Conservation (phyloP, 1,140 invertebrate species). For the Drosophila littoralis region DNA sequence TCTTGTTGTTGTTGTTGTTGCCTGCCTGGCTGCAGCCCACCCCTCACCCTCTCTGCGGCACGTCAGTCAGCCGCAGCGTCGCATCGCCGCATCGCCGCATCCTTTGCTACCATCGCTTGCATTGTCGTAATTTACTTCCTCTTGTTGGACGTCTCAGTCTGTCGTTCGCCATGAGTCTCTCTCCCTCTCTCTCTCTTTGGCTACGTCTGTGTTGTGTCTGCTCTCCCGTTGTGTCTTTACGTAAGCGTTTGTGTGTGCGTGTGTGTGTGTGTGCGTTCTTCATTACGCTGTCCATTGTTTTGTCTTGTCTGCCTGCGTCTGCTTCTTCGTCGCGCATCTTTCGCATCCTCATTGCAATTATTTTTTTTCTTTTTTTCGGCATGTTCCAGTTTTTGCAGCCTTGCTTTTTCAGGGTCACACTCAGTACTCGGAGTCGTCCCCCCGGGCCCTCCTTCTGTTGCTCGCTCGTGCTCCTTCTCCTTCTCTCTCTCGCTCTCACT, state of each 20-base stretch:
- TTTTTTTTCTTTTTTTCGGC: slow-evolving; percentile 37
- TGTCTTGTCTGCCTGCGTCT: slow-evolving; percentile 52
- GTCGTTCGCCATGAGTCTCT: slow-evolving; percentile 24
- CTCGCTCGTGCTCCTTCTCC: not conserved
- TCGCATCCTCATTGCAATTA: slow-evolving; percentile 53
- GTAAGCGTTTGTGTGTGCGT: slow-evolving; percentile 10
- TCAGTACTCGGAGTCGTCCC: slow-evolving; percentile 6
- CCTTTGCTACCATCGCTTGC: slow-evolving; percentile 55
- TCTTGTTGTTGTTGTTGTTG: not conserved
- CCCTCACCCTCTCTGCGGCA: slow-evolving; percentile 26
- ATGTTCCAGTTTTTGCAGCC: slow-evolving; percentile 70
- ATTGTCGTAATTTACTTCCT: slow-evolving; percentile 75
- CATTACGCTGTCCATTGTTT: slow-evolving; percentile 75
- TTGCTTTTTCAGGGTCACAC: slow-evolving; percentile 71
- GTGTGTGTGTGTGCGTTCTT: slow-evolving; percentile 59
- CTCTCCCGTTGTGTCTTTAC: slow-evolving; percentile 33
- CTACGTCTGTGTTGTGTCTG: slow-evolving; percentile 23
- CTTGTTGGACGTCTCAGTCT: slow-evolving; percentile 62
- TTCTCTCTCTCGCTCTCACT: not conserved
- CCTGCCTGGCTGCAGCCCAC: slow-evolving; percentile 6
- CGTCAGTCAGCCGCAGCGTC: slow-evolving; percentile 38
- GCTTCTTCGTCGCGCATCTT: slow-evolving; percentile 27
- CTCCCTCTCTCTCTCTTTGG: slow-evolving; percentile 26
- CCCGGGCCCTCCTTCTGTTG: not conserved
- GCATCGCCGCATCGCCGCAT: slow-evolving; percentile 48